Conservation (phyloP, 1,140 invertebrate species). For the Diabrotica undecimpunctata region DNA sequence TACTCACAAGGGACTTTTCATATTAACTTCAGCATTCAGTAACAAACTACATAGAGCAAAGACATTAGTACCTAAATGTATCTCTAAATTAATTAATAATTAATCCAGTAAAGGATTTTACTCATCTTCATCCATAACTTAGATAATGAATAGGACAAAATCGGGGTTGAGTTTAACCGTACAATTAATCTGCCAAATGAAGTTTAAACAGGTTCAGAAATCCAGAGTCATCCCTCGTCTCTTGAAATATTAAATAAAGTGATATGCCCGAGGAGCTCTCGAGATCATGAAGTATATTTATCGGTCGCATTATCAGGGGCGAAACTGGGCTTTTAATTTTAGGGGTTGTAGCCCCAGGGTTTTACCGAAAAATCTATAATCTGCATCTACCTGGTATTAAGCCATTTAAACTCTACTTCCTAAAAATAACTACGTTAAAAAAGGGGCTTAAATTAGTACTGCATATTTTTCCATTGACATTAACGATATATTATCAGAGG, state of each 20-base stretch:
- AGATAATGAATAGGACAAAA: neutral
- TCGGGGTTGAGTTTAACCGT: neutral
- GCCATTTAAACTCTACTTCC: too few species aligned
- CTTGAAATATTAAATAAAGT: conserved; percentile 3
- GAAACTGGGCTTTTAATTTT: conserved; percentile 2
- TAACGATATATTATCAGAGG: too few species aligned
- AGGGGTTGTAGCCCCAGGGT: neutral
- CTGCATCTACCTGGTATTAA: too few species aligned
- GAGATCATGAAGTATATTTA: neutral
- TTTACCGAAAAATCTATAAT: too few species aligned
- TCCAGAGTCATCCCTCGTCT: conserved; percentile 1
- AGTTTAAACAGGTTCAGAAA: neutral
- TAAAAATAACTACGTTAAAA: too few species aligned
- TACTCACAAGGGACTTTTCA: too few species aligned
- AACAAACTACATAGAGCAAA: too few species aligned
- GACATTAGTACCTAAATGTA: too few species aligned
- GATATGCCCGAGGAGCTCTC: neutral
- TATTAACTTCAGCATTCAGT: too few species aligned
- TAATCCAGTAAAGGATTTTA: neutral
- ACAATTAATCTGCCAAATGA: conserved; percentile 1
- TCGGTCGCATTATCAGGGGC: neutral
- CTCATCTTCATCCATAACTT: neutral
- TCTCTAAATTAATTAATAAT: neutral
- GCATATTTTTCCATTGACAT: too few species aligned
- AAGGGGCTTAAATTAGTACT: too few species aligned